phyloP scores from a whole-genome alignment of 1,140 invertebrate species.

The Frieseomelitta varia region DNA sequence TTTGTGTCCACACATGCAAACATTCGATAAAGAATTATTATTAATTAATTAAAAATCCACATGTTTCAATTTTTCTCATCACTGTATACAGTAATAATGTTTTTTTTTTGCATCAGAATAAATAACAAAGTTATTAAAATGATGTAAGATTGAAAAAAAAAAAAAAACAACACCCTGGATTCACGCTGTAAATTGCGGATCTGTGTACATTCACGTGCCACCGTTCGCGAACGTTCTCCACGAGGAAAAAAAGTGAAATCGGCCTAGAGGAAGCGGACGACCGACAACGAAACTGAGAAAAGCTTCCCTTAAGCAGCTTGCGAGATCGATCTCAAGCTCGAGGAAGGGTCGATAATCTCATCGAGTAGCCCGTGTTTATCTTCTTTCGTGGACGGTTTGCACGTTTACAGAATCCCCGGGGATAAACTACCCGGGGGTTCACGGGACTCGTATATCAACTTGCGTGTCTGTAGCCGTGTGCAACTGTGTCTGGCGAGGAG shows the following conservation, averaged over 20 bases:
- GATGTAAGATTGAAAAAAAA: no score
- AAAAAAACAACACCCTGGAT: neutral
- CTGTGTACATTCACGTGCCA: neutral
- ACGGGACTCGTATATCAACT: neutral
- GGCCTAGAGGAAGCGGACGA: neutral
- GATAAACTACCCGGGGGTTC: conserved; percentile 4
- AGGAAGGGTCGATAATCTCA: neutral
- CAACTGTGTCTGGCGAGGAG: neutral
- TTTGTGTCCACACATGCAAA: no score
- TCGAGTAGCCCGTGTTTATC: neutral
- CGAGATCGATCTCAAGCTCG: neutral
- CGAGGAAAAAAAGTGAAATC: no score
- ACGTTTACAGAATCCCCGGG: neutral
- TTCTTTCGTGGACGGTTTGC: neutral
- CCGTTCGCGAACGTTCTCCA: neutral
- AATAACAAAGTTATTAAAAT: no score
- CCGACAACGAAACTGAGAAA: neutral
- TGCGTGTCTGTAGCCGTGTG: neutral
- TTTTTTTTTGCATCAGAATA: no score
- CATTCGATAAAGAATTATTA: no score
- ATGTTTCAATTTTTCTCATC: no score
- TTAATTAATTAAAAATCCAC: no score
- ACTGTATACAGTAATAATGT: no score
- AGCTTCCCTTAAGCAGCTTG: neutral
- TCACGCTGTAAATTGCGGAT: neutral